Evolutionary conservation across 1,140 invertebrate genomes (phyloP), one percentile per base, ranked within the genome.

Genomic region (Mercenaria mercenaria): DNA sequence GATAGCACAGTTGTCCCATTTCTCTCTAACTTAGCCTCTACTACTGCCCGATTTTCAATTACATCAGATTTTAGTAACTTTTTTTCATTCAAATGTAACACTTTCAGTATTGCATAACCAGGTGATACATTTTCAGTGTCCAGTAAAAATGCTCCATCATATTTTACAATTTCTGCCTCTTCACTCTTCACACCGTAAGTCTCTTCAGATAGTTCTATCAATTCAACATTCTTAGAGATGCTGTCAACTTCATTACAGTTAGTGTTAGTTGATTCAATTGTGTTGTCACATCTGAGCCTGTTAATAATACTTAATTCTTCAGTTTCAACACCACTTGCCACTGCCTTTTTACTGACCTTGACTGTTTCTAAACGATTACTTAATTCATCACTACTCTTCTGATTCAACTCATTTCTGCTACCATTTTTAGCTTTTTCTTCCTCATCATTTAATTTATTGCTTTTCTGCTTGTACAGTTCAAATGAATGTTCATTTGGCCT

Each of bases 81-180:
- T 1, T 32, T 34, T 34, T 34, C 29, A 8, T 69, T 26, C 29
- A 69, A 34, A 37, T 32, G 34, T 13, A 69, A 6, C 10, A 34
- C 29, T 69, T 69, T 69, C 10, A 69, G 20, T 69, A 34, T 34
- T 69, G 64, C 32, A 69, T 69, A 69, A 69, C 64, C 64, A 18
- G 64, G 26, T 56, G 52, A 56, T n/a, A 56, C 52, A 23, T 56
- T 56, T 56, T 56, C 52, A 56, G 52, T 56, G 52, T 56, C 52
- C 52, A 56, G 6, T n/a, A 56, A 56, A 56, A 56, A 56, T 15
- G 20, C 23, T 15, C 52, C 52, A n/a, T 56, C 52, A 56, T 15
- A 15, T 23, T 56, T 11, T 47, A 18, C 43, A 10, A 18, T 18
- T 10, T 8, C 18, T n/a, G n/a, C n/a, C n/a, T n/a, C n/a, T n/a